phyloP scores from a whole-genome alignment of 2,797 vertebrate genomes.

The Sebastes aleutianus region DNA sequence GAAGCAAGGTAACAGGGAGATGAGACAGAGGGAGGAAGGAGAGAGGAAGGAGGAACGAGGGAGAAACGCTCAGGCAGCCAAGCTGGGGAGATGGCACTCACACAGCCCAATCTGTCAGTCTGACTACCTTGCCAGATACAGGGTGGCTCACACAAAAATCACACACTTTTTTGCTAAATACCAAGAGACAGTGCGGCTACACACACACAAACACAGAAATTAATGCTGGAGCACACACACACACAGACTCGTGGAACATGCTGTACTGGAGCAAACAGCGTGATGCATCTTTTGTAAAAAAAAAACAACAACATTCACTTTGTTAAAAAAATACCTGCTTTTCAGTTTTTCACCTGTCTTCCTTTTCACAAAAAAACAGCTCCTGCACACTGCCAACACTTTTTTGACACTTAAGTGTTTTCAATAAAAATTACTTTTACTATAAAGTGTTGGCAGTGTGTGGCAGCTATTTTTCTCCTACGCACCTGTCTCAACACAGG shows the following conservation, averaged over 20 bases:
- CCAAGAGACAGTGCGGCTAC: constrained; percentile 57
- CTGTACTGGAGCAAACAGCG: constrained; percentile 46
- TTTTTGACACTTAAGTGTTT: background rate
- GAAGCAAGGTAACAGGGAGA: constrained; percentile 54
- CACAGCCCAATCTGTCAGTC: constrained; percentile 80
- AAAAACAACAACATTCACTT: background rate
- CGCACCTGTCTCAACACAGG: background rate
- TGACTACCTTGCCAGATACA: constrained; percentile 75
- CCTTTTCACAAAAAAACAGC: background rate
- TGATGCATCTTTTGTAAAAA: constrained; percentile 10
- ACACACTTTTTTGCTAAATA: constrained; percentile 70
- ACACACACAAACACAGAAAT: constrained; percentile 53
- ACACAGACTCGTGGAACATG: constrained; percentile 53
- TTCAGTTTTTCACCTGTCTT: background rate
- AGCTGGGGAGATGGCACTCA: constrained; percentile 74
- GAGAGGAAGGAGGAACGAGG: constrained; percentile 43
- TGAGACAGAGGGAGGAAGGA: constrained; percentile 36
- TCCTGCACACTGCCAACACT: background rate
- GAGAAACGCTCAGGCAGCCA: constrained; percentile 61
- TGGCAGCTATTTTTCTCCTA: background rate
- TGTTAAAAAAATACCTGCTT: constrained; percentile 8
- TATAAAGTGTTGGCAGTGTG: background rate
- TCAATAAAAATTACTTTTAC: background rate
- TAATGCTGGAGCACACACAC: constrained; percentile 22
- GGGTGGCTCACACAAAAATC: constrained; percentile 67